These are phyloP conservation scores for Sturnira hondurensis DNA, from an alignment of 2,113 vertebrate genomes.

Conservation along the genomic window DNA sequence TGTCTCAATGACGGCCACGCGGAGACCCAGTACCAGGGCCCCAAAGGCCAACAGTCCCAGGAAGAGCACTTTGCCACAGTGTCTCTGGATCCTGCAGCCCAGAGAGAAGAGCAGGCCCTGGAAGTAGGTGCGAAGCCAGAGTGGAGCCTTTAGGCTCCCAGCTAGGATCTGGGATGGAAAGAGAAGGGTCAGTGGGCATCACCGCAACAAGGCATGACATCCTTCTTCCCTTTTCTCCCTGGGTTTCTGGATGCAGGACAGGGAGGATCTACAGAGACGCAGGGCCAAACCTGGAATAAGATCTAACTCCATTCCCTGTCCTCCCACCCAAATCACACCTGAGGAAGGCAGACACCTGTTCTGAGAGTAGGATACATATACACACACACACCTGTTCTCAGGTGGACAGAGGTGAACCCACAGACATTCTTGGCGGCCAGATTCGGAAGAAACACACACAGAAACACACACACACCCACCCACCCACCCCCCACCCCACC, in stretches of 20 bases:
- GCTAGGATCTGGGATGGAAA: conserved; percentile 70
- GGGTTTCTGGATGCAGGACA: neutral
- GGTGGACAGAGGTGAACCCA: neutral
- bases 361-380: neutral
- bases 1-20: conserved; percentile 94
- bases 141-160: conserved; percentile 93
- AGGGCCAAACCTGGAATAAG: neutral
- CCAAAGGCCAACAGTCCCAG: conserved; percentile 95
- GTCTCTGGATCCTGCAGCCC: conserved; percentile 96
- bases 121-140: conserved; percentile 95
- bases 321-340: neutral
- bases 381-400: neutral
- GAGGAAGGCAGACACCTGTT: neutral
- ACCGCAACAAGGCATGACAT: neutral
- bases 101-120: conserved; percentile 95
- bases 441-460: neutral
- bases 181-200: conserved; percentile 56
- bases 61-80: conserved; percentile 98
- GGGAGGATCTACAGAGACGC: neutral
- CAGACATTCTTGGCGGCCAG: neutral
- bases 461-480: neutral
- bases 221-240: neutral
- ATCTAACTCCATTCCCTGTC: neutral
- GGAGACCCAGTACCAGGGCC: conserved; percentile 94
- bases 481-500: neutral